phyloP scores from a whole-genome alignment of 2,888 invertebrate genomes.

The Heterodera filipjevi region DNA sequence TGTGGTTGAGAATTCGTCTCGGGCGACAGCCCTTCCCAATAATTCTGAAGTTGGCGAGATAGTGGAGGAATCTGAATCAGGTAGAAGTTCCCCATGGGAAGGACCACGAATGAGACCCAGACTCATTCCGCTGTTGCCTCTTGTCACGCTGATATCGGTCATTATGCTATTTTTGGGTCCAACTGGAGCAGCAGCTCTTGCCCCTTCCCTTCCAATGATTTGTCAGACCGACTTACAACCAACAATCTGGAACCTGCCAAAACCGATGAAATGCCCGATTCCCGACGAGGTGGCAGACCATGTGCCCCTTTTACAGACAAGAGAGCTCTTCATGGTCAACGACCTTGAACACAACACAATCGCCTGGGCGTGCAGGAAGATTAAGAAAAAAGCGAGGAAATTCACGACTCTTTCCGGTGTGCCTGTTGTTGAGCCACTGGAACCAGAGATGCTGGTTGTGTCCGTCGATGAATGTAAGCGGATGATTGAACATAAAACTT shows the following conservation, averaged over 20 bases:
- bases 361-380: background rate
- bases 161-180: background rate
- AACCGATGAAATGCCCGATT: background rate
- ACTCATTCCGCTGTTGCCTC: too few relatives aligned
- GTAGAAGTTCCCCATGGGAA: background rate
- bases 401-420: constrained; percentile 9
- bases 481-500: constrained; percentile 7
- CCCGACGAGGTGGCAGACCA: background rate
- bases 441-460: background rate
- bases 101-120: too few relatives aligned
- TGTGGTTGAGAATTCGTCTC: background rate
- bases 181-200: background rate
- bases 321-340: background rate
- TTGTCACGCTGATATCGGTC: background rate
- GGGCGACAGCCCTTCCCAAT: background rate
- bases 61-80: background rate
- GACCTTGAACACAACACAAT: background rate
- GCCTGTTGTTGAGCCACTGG: background rate
- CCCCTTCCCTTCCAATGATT: background rate
- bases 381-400: background rate
- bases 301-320: background rate
- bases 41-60: background rate
- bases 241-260: background rate
- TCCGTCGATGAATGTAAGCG: background rate
- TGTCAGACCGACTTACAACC: constrained; percentile 8